A percentile compares a stretch with the other conserved stretches of the same genome.
Evolutionary conservation across 2,797 vertebrate genomes (phyloP).

Genomic region (Arrhamphus sclerolepis): DNA sequence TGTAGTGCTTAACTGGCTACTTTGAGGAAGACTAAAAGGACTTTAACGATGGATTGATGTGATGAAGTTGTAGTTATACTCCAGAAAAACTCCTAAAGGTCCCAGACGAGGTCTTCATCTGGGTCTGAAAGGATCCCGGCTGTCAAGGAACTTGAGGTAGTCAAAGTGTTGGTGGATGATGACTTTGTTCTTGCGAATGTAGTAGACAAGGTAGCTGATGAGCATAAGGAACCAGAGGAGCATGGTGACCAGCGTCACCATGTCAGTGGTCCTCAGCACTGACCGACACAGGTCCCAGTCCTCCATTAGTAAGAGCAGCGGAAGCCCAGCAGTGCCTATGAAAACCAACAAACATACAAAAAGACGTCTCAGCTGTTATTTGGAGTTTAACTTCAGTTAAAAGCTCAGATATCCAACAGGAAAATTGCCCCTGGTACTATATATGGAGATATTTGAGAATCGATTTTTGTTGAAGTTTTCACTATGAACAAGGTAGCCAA

Average conservation of each 20-base stretch:
- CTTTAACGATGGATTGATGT: too few relatives aligned
- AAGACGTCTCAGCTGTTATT: too few relatives aligned
- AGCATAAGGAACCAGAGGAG: constrained; percentile 89
- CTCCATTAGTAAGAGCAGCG: constrained; percentile 78
- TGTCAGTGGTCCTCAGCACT: constrained; percentile 82
- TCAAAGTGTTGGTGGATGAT: constrained; percentile 81
- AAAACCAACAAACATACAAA: not conserved
- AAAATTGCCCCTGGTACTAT: too few relatives aligned
- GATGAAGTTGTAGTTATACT: too few relatives aligned
- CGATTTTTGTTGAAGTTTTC: too few relatives aligned
- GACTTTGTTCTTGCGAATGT: constrained; percentile 86
- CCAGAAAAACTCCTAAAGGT: not conserved
- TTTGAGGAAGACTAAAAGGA: too few relatives aligned
- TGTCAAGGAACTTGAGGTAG: constrained; percentile 74
- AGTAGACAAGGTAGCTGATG: constrained; percentile 85
- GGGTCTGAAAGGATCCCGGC: constrained; percentile 9
- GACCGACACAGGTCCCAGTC: constrained; percentile 83
- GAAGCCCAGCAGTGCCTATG: constrained; percentile 73
- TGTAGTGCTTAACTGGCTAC: too few relatives aligned
- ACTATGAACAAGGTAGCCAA: too few relatives aligned
- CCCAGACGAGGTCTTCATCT: constrained; percentile 49
- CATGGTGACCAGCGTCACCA: constrained; percentile 89
- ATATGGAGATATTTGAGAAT: too few relatives aligned
- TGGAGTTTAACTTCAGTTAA: too few relatives aligned
- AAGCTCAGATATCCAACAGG: too few relatives aligned